Conservation (phyloP, 2,888 invertebrate genomes). For the Cheilosia vernalis region DNA sequence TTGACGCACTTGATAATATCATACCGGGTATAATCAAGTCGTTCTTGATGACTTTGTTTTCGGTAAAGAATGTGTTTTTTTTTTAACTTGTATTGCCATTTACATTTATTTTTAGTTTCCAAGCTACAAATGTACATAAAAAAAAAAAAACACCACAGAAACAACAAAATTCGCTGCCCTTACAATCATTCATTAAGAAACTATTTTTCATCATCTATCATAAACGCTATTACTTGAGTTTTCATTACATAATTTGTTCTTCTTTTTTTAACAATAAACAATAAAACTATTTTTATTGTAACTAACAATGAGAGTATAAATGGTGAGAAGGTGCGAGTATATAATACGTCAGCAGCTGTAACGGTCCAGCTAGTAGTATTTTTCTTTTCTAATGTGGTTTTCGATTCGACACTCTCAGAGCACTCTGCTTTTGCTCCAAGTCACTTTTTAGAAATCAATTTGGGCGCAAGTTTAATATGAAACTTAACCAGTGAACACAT, state of each 20-base stretch:
- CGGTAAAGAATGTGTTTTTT: slow-evolving; percentile 81
- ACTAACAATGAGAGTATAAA: slow-evolving; percentile 11
- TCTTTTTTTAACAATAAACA: slow-evolving; percentile 12
- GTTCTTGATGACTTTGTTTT: slow-evolving; percentile 83
- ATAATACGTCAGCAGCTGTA: not conserved
- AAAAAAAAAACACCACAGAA: not conserved
- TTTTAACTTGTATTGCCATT: slow-evolving; percentile 3
- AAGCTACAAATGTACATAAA: not conserved
- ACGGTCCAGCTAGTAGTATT: no score
- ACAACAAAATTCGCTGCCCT: slow-evolving; percentile 1
- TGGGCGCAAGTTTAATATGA: no score
- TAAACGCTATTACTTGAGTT: slow-evolving; percentile 45
- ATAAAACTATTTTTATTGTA: not conserved
- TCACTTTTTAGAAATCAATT: no score
- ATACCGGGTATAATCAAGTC: slow-evolving; percentile 83
- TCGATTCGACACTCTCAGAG: no score
- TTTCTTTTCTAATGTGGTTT: no score
- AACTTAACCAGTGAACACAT: no score
- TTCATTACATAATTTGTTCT: slow-evolving; percentile 26
- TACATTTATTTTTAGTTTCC: not conserved
- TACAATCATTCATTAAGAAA: slow-evolving; percentile 9
- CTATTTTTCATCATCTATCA: not conserved
- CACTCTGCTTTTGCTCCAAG: no score
- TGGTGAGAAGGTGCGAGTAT: slow-evolving; percentile 3
- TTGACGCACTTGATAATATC: slow-evolving; percentile 85